A percentile compares a stretch with the other conserved stretches of the same genome.
phyloP scores from a whole-genome alignment of 2,113 vertebrate genomes.

The Romanogobio albipinnatus region DNA sequence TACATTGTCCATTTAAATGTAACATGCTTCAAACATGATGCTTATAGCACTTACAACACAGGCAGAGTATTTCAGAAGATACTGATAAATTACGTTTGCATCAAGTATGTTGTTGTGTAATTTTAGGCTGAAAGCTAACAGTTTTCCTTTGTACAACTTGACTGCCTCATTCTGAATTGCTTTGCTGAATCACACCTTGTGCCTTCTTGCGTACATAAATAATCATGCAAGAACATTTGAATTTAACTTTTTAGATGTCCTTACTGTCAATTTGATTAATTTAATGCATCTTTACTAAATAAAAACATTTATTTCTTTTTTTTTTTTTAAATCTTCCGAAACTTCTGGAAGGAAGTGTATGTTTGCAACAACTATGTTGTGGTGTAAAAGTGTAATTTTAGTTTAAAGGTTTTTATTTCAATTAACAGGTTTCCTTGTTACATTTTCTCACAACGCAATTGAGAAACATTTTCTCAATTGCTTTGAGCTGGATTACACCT shows the following conservation, averaged over 20 bases:
- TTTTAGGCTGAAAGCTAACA: neutral
- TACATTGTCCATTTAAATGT: neutral
- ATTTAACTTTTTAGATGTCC: neutral
- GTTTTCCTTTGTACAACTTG: neutral
- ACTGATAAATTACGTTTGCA: neutral
- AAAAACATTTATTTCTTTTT: too few relatives aligned
- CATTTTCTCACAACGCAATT: neutral
- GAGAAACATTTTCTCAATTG: too few relatives aligned
- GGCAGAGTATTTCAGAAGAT: neutral
- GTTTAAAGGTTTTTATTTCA: neutral
- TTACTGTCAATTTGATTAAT: too few relatives aligned
- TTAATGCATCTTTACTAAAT: too few relatives aligned
- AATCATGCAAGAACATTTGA: neutral
- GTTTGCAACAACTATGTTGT: too few relatives aligned
- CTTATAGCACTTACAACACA: too few relatives aligned
- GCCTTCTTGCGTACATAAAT: neutral
- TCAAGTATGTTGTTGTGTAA: neutral
- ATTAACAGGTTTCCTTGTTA: neutral
- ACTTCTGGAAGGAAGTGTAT: too few relatives aligned
- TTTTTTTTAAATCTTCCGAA: too few relatives aligned
- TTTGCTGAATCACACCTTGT: neutral
- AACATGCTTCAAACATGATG: neutral
- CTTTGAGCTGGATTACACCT: neutral
- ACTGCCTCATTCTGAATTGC: neutral
- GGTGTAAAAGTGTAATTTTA: neutral